phyloP scores from a whole-genome alignment of 2,113 vertebrate species.

The Myrmecophaga tridactyla region DNA sequence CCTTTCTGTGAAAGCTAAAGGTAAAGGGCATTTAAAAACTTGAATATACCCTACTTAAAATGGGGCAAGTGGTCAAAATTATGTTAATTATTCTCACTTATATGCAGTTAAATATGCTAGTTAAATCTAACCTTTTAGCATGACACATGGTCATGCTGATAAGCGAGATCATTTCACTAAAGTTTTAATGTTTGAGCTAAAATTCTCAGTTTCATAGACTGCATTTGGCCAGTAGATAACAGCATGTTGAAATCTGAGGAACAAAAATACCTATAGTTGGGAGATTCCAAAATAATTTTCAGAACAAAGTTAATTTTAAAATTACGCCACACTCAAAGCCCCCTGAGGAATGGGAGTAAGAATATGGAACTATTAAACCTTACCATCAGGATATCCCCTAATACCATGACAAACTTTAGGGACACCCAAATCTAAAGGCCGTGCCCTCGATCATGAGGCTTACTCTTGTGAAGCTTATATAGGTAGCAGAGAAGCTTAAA shows the following conservation, averaged over 20 bases:
- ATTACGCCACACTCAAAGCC: too few species aligned
- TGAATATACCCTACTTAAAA: not conserved
- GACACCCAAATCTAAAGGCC: too few species aligned
- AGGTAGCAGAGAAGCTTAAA: too few species aligned
- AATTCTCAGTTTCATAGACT: not conserved
- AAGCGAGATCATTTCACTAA: not conserved
- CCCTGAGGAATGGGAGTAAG: too few species aligned
- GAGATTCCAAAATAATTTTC: not conserved
- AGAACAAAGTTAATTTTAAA: not conserved
- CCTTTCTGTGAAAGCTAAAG: constrained; percentile 2
- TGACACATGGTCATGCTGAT: not conserved
- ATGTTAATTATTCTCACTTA: not conserved
- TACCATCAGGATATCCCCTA: too few species aligned
- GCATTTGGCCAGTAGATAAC: not conserved
- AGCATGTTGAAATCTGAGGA: not conserved
- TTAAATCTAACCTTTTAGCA: not conserved
- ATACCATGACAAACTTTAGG: too few species aligned
- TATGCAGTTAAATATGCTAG: not conserved
- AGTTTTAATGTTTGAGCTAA: not conserved
- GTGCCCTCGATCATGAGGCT: too few species aligned
- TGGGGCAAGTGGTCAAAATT: not conserved
- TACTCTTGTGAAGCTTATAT: too few species aligned
- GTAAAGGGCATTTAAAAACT: not conserved
- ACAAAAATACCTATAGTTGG: not conserved
- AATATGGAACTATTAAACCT: too few species aligned